These are phyloP conservation scores for Agonopterix alstromeriana DNA, from an alignment of 2,888 invertebrate genomes.

Conservation along the genomic window DNA sequence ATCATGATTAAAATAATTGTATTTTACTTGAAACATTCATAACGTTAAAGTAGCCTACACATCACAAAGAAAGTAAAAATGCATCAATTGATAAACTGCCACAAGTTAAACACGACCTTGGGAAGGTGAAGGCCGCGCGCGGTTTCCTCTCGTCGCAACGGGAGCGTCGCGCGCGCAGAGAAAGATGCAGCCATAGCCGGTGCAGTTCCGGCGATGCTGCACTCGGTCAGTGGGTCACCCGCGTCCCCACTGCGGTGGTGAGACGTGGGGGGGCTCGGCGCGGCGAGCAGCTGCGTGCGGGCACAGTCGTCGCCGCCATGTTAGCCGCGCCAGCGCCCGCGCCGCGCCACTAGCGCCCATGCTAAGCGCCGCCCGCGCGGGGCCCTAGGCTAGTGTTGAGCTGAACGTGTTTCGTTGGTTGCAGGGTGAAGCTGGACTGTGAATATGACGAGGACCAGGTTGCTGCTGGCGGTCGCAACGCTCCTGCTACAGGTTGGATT, in stretches of 20 bases:
- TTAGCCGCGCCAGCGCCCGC: slow-evolving; percentile 17
- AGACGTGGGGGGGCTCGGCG: slow-evolving; percentile 13
- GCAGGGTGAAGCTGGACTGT: slow-evolving; percentile 61
- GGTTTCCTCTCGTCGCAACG: slow-evolving; percentile 59
- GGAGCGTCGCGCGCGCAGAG: slow-evolving; percentile 46
- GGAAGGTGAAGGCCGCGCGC: slow-evolving; percentile 63
- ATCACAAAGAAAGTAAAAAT: background rate
- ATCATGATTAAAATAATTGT: too few species aligned
- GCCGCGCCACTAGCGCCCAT: slow-evolving; percentile 38
- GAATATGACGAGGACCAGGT: slow-evolving; percentile 72
- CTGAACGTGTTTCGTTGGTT: slow-evolving; percentile 64
- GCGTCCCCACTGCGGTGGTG: slow-evolving; percentile 22
- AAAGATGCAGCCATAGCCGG: slow-evolving; percentile 45
- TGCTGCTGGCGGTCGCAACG: slow-evolving; percentile 63
- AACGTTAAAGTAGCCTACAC: background rate
- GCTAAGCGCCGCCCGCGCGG: slow-evolving; percentile 34
- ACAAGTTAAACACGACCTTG: slow-evolving; percentile 48
- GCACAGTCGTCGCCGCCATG: slow-evolving; percentile 5
- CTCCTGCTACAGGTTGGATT: slow-evolving; percentile 65
- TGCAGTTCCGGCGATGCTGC: slow-evolving; percentile 67
- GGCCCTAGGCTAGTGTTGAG: slow-evolving; percentile 40
- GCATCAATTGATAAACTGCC: background rate
- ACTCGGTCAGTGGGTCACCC: slow-evolving; percentile 74
- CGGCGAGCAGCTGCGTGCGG: slow-evolving; percentile 13
- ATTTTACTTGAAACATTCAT: background rate